Evolutionary conservation across 2,113 vertebrate species (phyloP).

Genomic region (Malurus melanocephalus): DNA sequence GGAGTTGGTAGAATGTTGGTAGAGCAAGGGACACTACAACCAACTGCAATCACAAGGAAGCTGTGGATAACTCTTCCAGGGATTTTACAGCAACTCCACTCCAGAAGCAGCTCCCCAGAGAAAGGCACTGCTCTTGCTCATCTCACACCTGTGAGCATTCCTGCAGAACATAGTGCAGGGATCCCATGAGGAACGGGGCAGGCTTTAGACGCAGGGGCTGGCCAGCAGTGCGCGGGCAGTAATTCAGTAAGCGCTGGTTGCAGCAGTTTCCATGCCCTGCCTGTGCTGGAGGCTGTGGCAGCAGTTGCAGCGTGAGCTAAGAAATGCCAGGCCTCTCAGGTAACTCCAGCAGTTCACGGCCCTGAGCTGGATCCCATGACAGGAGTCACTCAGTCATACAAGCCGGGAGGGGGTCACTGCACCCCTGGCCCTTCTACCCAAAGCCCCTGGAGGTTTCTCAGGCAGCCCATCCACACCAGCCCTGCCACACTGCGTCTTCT

Average conservation of each 20-base stretch:
- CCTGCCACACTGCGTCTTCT: neutral
- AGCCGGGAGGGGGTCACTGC: neutral
- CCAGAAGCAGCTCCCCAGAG: neutral
- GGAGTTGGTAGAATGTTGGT: neutral
- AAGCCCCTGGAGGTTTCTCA: neutral
- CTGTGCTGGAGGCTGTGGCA: neutral
- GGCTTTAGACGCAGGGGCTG: neutral
- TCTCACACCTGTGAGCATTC: neutral
- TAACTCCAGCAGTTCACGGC: neutral
- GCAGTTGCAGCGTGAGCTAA: neutral
- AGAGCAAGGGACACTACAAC: neutral
- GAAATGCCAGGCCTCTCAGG: neutral
- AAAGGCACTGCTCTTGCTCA: neutral
- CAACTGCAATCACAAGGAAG: neutral
- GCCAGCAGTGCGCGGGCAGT: neutral
- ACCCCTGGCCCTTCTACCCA: neutral
- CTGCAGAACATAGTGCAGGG: neutral
- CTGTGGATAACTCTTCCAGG: neutral
- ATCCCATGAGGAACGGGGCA: accelerated
- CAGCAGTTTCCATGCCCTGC: slow-evolving; percentile 34
- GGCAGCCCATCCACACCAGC: neutral
- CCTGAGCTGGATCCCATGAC: slow-evolving; percentile 13
- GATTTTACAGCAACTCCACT: neutral
- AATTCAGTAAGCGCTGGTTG: neutral
- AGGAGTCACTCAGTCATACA: neutral